Evolutionary conservation across 2,888 invertebrate genomes (phyloP), one percentile per base, ranked within the genome.

Genomic region (Drosophila affinis): DNA sequence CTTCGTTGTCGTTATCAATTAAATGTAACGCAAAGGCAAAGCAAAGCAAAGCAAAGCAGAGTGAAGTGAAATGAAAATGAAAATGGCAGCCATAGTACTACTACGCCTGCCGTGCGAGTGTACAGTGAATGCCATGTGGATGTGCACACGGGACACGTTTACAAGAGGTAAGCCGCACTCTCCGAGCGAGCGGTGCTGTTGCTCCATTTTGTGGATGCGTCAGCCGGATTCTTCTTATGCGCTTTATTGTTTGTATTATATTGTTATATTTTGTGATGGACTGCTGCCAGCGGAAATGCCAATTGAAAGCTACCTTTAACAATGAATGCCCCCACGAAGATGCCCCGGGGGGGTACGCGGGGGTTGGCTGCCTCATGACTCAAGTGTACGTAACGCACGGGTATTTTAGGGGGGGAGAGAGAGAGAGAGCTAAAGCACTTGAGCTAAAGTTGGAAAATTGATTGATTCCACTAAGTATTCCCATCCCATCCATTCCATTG

Each of bases 291-390:
- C 83, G 83, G 83, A 83, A 82, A 76, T 82, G 77, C 86, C 83
- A 83, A 83, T 83, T 83, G 83, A 82, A 72, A 72, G 78, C 83
- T 83, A 83, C 83, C 83, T 83, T 83, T 85, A 62, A 77, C 86
- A 82, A 84, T 81, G 84, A 82, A 84, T 81, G 84, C 60, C 59
- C 68, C 61, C 79, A 81, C 53, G 70, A 81, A 79, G 81, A 81
- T 75, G 82, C 55, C 61, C 58, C 7, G 39, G 14, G 39, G 18
- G 21, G 21, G 21, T 27, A 24, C 49, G 24, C 47, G 46, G 75
- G 68, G 74, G 61, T 67, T 64, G 55, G 32, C 24, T 24, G 24
- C 5, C 24, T 24, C 75, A 67, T 86, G 77, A 84, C 73, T 82
- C 84, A 87, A 84, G 84, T 80, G 77, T 18, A 39, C 39, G 39